Base-by-base conservation (phyloP, 2,888 invertebrate species). In the Chrysodeixis includens region DNA sequence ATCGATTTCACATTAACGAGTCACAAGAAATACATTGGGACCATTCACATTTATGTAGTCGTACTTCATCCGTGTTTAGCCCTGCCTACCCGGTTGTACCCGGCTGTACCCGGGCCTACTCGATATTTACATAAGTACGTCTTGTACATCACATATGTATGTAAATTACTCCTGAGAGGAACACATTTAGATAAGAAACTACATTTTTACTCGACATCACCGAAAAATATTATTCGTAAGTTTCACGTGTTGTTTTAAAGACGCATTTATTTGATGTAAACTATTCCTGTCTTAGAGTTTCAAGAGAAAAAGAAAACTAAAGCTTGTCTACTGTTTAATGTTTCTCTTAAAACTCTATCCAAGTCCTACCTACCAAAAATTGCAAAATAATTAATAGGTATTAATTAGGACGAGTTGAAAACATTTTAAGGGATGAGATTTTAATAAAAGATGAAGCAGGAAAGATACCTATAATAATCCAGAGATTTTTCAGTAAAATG, bases 91-190 rank as follows among this genome's bases (percentile, higher is more conserved):
- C 71, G 65, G 76, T 6, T 4, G 26, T 26, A 26, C 26, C 2
- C 26, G 26, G 6, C n/a, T 26, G 26, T 26, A 6, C 26, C 26
- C 26, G 26, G 26, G 30, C 52, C 52, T 51, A 46, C 20, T 49
- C n/a, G 35, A 14, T 67, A 73, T 73, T 73, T 73, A 76, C 73
- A 76, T 74, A 67, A 75, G 57, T 58, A 67, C 49, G 49, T 66
- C 56, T 51, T 54, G 56, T 76, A 60, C 51, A 76, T 73, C 58
- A 76, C 56, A 76, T 72, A 73, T 67, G 53, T 73, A 76, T 76
- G 74, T 76, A 74, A 76, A 74, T 76, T 56, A 76, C 54, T 57
- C 59, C 53, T 56, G 61, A 40, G 73, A 73, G 77, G 73, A 68
- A 72, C 52, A 40, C 58, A 51, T 72, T 68, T 56, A 62, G 77